Percentiles rank a stretch among this genome's conserved stretches.
Evolutionary conservation across 1,140 invertebrate species (phyloP).

Genomic region (Globodera rostochiensis): DNA sequence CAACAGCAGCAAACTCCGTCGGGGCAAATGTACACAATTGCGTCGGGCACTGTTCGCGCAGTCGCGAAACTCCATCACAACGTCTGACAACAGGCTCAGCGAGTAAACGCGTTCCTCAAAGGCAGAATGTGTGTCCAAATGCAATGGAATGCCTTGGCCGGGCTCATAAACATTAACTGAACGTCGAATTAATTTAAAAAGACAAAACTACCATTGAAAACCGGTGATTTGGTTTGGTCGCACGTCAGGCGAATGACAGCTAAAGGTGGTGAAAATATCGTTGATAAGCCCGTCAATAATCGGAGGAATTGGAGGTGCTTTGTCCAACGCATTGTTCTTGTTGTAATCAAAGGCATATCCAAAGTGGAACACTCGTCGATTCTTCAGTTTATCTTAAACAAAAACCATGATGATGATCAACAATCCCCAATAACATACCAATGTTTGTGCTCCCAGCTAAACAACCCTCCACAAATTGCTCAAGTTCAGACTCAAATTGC

Average conservation of each 20-base stretch:
- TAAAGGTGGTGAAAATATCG: conserved; percentile 68
- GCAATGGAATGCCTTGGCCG: conserved; percentile 91
- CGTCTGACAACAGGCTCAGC: conserved; percentile 74
- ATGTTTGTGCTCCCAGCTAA: not conserved
- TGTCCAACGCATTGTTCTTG: conserved; percentile 80
- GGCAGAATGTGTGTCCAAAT: conserved; percentile 91
- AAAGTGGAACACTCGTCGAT: conserved; percentile 86
- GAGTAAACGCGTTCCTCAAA: conserved; percentile 87
- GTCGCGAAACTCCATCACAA: conserved; percentile 50
- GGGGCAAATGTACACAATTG: conserved; percentile 74
- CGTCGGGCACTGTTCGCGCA: conserved; percentile 15
- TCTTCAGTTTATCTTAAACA: conserved; percentile 72
- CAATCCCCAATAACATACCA: not conserved
- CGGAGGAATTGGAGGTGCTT: conserved; percentile 76
- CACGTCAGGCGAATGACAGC: conserved; percentile 61
- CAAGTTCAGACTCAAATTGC: not conserved
- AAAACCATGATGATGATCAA: not conserved
- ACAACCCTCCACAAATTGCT: conserved; percentile 16
- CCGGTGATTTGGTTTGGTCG: conserved; percentile 83
- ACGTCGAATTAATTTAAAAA: not conserved
- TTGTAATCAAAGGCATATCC: conserved; percentile 90
- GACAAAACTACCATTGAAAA: not conserved
- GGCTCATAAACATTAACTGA: conserved; percentile 82
- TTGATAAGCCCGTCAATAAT: conserved; percentile 74
- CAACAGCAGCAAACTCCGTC: conserved; percentile 82